These are phyloP conservation scores for Cepaea hortensis DNA, from an alignment of 2,888 invertebrate genomes.

Conservation along the genomic window DNA sequence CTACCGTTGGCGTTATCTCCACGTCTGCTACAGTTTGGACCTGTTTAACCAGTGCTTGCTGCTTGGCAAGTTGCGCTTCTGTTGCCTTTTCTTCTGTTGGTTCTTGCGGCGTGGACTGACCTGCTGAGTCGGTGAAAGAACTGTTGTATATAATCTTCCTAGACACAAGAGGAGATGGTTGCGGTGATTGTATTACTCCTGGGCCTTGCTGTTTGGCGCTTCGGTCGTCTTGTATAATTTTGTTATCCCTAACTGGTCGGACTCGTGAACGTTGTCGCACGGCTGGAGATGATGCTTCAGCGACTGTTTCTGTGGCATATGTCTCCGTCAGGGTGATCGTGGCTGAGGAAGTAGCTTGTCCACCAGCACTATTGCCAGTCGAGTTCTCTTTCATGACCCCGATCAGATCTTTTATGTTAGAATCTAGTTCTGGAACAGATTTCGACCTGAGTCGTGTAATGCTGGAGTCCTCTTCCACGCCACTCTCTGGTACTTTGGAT, in stretches of 20 bases:
- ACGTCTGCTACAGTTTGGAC: not conserved
- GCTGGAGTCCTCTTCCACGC: conserved; percentile 20
- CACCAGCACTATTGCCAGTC: not conserved
- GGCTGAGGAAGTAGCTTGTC: not conserved
- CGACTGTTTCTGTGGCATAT: conserved; percentile 9
- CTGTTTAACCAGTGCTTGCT: conserved; percentile 2
- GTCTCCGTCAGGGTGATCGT: not conserved
- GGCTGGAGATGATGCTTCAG: conserved; percentile 29
- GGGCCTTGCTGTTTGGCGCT: conserved; percentile 21
- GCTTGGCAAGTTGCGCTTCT: conserved; percentile 9
- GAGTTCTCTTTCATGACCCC: not conserved
- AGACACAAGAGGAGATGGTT: conserved; percentile 44
- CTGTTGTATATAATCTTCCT: conserved; percentile 46
- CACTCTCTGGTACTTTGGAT: conserved; percentile 14
- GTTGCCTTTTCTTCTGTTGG: not conserved
- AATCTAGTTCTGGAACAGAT: conserved; percentile 39
- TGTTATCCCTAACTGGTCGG: conserved; percentile 55
- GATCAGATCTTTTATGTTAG: conserved; percentile 24
- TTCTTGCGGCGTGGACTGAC: conserved; percentile 1
- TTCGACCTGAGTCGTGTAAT: conserved; percentile 28
- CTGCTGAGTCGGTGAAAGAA: not conserved
- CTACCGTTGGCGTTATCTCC: not conserved
- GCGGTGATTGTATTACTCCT: conserved; percentile 29
- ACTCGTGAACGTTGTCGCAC: conserved; percentile 49
- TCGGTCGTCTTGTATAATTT: conserved; percentile 59